Evolutionary conservation across 1,140 invertebrate species (phyloP).

Genomic region (Bombyx mori): DNA sequence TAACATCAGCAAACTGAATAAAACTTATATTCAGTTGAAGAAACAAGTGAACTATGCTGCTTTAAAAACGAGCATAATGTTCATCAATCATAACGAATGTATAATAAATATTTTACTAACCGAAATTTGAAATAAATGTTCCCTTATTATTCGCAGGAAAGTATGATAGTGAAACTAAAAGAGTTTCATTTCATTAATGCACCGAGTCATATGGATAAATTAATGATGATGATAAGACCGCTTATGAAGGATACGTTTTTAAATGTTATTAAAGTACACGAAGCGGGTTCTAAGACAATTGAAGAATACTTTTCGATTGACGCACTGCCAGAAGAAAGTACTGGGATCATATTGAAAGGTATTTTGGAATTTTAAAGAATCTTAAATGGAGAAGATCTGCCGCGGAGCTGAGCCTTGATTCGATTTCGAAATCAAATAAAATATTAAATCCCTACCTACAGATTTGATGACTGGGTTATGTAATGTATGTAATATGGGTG

Average conservation of each 20-base stretch:
- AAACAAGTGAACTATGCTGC: too few relatives aligned
- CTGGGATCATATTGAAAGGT: slow-evolving; percentile 34
- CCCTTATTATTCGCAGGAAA: slow-evolving; percentile 65
- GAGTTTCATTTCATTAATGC: slow-evolving; percentile 78
- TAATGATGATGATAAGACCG: slow-evolving; percentile 75
- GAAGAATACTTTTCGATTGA: slow-evolving; percentile 54
- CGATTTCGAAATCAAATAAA: too few relatives aligned
- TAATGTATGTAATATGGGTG: too few relatives aligned
- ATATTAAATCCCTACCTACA: too few relatives aligned
- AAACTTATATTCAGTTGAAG: neutral
- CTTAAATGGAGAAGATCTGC: too few relatives aligned
- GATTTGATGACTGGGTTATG: too few relatives aligned
- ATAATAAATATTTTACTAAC: neutral
- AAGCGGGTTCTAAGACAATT: slow-evolving; percentile 37
- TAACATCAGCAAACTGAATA: neutral
- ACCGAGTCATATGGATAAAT: slow-evolving; percentile 75
- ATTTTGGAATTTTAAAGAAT: neutral
- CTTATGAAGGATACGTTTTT: slow-evolving; percentile 78
- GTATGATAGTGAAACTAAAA: slow-evolving; percentile 74
- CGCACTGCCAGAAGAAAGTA: slow-evolving; percentile 70
- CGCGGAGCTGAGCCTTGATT: too few relatives aligned
- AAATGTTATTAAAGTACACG: slow-evolving; percentile 68
- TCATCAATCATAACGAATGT: too few relatives aligned
- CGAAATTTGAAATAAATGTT: neutral
- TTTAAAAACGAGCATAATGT: too few relatives aligned